These are phyloP conservation scores for Armadillidium nasatum DNA, from an alignment of 1,140 invertebrate genomes.

Conservation along the genomic window DNA sequence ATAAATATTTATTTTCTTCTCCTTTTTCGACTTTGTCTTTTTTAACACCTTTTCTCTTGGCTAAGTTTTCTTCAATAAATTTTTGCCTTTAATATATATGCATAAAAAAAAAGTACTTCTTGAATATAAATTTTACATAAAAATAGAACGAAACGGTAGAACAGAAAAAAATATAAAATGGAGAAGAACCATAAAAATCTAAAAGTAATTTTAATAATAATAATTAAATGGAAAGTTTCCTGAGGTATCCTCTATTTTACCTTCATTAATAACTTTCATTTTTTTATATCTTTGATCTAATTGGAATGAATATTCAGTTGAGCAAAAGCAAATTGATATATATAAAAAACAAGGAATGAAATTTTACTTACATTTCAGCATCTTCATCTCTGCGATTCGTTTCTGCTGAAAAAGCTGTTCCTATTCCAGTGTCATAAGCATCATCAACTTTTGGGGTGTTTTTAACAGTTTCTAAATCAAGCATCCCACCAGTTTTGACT, in stretches of 20 bases:
- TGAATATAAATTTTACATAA: background rate
- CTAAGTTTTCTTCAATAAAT: slow-evolving; percentile 89
- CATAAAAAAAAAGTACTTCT: slow-evolving; percentile 24
- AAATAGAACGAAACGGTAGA: background rate
- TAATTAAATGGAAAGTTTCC: too few relatives aligned
- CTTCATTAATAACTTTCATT: too few relatives aligned
- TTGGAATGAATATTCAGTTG: too few relatives aligned
- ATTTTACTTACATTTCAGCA: slow-evolving; percentile 75
- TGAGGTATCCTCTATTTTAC: too few relatives aligned
- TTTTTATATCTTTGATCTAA: too few relatives aligned
- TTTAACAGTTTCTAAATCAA: slow-evolving; percentile 83
- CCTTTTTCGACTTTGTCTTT: slow-evolving; percentile 53
- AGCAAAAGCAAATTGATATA: too few relatives aligned
- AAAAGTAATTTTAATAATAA: too few relatives aligned
- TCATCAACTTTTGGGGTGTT: slow-evolving; percentile 71
- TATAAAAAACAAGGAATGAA: too few relatives aligned
- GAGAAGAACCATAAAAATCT: too few relatives aligned
- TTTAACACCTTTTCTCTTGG: slow-evolving; percentile 70
- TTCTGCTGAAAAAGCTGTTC: slow-evolving; percentile 96
- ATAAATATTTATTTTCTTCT: slow-evolving; percentile 58
- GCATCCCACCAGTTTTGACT: slow-evolving; percentile 78
- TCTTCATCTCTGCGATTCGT: slow-evolving; percentile 97
- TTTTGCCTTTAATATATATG: slow-evolving; percentile 81
- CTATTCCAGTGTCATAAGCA: slow-evolving; percentile 82
- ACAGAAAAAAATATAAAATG: background rate